These are phyloP conservation scores for Panthera uncia DNA, from an alignment of 2,113 vertebrate species.

Conservation along the genomic window DNA sequence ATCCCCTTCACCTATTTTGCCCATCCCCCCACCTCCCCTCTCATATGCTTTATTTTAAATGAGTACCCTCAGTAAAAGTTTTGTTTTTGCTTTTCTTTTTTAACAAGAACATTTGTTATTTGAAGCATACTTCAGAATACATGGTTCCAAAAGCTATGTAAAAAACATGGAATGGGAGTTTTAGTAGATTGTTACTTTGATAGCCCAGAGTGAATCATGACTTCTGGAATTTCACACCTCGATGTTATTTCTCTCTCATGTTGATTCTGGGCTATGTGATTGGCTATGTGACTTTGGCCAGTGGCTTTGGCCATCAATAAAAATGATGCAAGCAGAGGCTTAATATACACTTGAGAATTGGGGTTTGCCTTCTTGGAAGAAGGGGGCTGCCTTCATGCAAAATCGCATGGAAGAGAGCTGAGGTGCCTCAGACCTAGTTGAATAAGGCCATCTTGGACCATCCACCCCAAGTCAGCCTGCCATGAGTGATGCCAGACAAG, in stretches of 20 bases:
- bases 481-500: neutral
- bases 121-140: neutral
- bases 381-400: neutral
- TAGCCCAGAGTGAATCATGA: neutral
- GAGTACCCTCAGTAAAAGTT: neutral
- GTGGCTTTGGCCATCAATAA: neutral
- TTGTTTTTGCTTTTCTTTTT: neutral
- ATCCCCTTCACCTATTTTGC: neutral
- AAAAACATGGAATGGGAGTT: neutral
- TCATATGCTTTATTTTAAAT: neutral
- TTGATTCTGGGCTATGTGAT: neutral
- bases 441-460: neutral
- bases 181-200: neutral
- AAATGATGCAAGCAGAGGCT: neutral
- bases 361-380: neutral
- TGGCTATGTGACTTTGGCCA: neutral
- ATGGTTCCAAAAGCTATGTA: neutral
- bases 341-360: neutral
- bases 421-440: neutral
- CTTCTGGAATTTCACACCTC: neutral
- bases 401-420: neutral
- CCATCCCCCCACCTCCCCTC: neutral
- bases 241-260: neutral
- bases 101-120: neutral
- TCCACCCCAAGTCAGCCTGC: neutral